These are phyloP conservation scores for Illadopsis cleaveri DNA, from an alignment of 2,113 vertebrate genomes.

Conservation along the genomic window DNA sequence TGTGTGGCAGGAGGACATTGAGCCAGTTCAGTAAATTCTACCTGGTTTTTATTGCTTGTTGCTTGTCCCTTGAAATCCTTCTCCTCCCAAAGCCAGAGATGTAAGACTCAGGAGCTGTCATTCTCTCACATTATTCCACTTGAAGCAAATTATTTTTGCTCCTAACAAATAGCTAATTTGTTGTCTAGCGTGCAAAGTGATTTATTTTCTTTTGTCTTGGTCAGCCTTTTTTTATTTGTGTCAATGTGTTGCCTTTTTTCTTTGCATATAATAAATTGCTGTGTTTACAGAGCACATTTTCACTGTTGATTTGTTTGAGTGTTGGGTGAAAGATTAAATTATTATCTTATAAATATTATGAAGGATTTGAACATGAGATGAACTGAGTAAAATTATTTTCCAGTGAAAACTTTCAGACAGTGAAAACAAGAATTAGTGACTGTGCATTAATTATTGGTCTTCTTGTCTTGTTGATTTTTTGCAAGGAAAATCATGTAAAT, in stretches of 20 bases:
- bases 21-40: not conserved
- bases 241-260: not conserved
- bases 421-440: not conserved
- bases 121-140: not conserved
- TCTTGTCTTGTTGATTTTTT: not conserved
- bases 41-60: not conserved
- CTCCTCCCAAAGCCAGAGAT: not conserved
- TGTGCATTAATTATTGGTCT: not conserved
- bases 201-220: not conserved
- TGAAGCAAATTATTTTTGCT: not conserved
- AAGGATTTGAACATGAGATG: not conserved
- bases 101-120: not conserved
- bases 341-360: not conserved
- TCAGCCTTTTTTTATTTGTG: not conserved
- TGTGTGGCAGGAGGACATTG: not conserved
- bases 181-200: not conserved
- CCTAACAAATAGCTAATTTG: not conserved
- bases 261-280: not conserved
- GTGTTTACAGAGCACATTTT: not conserved
- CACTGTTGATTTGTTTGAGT: not conserved
- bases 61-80: not conserved
- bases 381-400: not conserved
- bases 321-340: not conserved
- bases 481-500: not conserved
- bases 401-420: not conserved